Evolutionary conservation across 2,797 vertebrate genomes (phyloP).

Genomic region (Neopelma chrysocephalum): DNA sequence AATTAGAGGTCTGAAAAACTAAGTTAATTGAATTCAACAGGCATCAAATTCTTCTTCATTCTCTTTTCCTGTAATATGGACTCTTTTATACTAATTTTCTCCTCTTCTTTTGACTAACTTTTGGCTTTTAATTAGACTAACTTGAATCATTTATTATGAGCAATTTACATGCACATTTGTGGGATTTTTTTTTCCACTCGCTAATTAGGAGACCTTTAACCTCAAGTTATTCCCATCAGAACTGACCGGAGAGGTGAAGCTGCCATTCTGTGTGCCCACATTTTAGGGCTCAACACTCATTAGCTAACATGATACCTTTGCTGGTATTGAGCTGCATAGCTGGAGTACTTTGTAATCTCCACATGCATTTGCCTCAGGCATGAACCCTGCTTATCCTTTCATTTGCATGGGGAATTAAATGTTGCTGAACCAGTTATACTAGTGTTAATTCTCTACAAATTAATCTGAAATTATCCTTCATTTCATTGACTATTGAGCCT

Average conservation of each 20-base stretch:
- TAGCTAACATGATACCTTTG: neutral
- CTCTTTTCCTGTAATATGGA: neutral
- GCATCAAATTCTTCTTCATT: neutral
- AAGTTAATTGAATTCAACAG: constrained; percentile 11
- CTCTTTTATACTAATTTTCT: constrained; percentile 12
- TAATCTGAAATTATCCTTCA: constrained; percentile 26
- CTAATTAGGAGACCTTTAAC: constrained; percentile 1
- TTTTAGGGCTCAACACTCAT: neutral
- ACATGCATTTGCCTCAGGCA: neutral
- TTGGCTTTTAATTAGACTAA: constrained; percentile 25
- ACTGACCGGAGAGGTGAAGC: neutral
- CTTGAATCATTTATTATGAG: constrained; percentile 13
- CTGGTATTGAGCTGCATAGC: neutral
- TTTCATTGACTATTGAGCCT: neutral
- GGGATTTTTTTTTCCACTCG: neutral
- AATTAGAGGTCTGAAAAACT: constrained; percentile 11
- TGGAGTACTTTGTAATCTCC: neutral
- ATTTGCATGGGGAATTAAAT: constrained; percentile 6
- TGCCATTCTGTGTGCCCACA: neutral
- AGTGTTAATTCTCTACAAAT: constrained; percentile 50
- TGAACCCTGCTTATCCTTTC: constrained; percentile 18
- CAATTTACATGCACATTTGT: neutral
- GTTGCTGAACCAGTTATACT: neutral
- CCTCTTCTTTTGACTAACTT: neutral
- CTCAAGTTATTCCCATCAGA: neutral